Evolutionary conservation across 2,113 vertebrate genomes (phyloP).

Genomic region (Dipodomys stephensi): DNA sequence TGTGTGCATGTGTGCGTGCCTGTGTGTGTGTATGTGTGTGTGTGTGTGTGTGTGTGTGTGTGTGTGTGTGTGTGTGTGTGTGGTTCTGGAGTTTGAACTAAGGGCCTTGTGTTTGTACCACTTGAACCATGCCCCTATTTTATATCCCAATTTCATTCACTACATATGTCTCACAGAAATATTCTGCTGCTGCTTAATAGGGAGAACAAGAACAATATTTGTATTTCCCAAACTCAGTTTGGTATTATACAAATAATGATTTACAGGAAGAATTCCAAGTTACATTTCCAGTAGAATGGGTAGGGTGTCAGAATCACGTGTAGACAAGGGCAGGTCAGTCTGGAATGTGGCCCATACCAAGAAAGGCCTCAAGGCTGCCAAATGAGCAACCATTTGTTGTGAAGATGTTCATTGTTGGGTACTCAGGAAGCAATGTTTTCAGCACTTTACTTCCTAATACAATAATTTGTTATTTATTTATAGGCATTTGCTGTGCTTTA

Average conservation of each 20-base stretch:
- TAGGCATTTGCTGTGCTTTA: slow-evolving; percentile 34
- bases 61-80: too few species aligned
- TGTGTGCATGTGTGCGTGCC: too few species aligned
- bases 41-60: too few species aligned
- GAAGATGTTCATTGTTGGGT: neutral
- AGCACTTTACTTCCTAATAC: neutral
- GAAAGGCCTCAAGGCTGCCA: neutral
- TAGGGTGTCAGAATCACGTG: neutral
- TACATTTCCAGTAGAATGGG: neutral
- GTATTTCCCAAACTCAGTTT: neutral
- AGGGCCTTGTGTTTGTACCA: neutral
- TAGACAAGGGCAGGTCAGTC: neutral
- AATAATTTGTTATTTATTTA: slow-evolving; percentile 21
- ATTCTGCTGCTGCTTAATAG: neutral
- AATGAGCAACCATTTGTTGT: neutral
- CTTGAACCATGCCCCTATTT: neutral
- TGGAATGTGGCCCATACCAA: neutral
- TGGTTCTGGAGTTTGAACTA: too few species aligned
- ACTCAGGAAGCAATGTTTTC: neutral
- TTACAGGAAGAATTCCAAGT: neutral
- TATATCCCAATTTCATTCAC: neutral
- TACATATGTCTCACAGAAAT: neutral
- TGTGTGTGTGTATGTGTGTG: too few species aligned
- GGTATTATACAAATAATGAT: neutral
- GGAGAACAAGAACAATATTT: neutral